These are phyloP conservation scores for Meandrusa payeni DNA, from an alignment of 2,888 invertebrate species.

Conservation along the genomic window DNA sequence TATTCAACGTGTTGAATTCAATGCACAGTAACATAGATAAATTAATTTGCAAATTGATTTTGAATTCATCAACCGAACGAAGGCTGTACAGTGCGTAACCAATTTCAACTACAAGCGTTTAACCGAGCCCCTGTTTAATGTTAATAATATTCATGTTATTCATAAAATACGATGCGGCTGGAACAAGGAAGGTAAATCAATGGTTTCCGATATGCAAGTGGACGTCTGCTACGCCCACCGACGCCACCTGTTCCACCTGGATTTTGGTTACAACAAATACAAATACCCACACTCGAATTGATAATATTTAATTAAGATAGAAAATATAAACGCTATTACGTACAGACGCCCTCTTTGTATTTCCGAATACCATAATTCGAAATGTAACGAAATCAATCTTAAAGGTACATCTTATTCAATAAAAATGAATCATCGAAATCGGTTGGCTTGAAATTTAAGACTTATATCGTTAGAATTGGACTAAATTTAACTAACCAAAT, in stretches of 20 bases:
- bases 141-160: conserved; percentile 30
- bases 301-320: too few species aligned
- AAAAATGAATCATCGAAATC: too few species aligned
- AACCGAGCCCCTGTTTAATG: conserved; percentile 27
- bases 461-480: too few species aligned
- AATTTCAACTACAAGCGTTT: conserved; percentile 19
- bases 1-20: too few species aligned
- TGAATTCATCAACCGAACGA: background rate
- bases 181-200: conserved; percentile 31
- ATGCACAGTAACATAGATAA: too few species aligned
- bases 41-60: conserved; percentile 8
- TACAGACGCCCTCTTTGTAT: too few species aligned
- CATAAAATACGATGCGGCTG: conserved; percentile 27
- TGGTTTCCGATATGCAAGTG: conserved; percentile 25
- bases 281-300: background rate
- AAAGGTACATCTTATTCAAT: too few species aligned
- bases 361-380: too few species aligned
- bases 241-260: conserved; percentile 28
- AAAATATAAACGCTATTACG: too few species aligned
- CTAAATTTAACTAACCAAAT: too few species aligned
- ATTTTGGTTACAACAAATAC: conserved; percentile 12
- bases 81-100: conserved; percentile 9
- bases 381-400: too few species aligned
- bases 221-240: conserved; percentile 29
- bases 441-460: too few species aligned